Base-by-base conservation (phyloP, 1,140 invertebrate species). In the Phymastichus coffea region DNA sequence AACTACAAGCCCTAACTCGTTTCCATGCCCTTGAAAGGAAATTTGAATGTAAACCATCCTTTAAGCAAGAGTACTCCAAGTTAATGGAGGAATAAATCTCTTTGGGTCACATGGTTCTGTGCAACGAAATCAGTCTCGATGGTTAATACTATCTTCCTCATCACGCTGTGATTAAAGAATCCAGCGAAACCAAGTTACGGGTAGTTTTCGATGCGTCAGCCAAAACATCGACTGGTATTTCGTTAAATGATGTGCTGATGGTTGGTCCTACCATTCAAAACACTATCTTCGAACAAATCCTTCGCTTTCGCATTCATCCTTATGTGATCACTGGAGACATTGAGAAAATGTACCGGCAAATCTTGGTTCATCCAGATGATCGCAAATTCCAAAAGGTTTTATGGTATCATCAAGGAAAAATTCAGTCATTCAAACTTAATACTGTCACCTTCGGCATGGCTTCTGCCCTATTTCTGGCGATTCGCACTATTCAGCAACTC, bases 381-480 rank as follows among this genome's bases (percentile, higher is more conserved):
- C 19, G 49, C 15, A 44, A 69, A 17, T 64, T 66, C 37, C 74
- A 76, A 64, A 20, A 65, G n/a, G 74, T 77, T 12, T 26, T 77
- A 4, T 77, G 77, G 73, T 43, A 12, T 61, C 23, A 25, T 41
- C 33, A 46, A 2, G 37, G 33, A 20, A 15, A 72, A 7, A 33
- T 63, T 35, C 48, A 44, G 17, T 25, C 15, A 26, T 74, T 65
- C 41, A 3, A 63, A 47, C 53, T 73, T 19, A 69, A 63, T 19
- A 73, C n/a, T n/a, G n/a, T n/a, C n/a, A n/a, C n/a, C n/a, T n/a
- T n/a, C n/a, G n/a, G n/a, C n/a, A n/a, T n/a, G 64, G 71, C 74
- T 70, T 72, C 67, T 71, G 74, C 69, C 57, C 62, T 54, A 1
- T 60, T 43, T 30, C 33, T 73, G 8, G 71, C 75, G 1, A 59